Evolutionary conservation across 2,113 vertebrate species (phyloP), one percentile per base, ranked within the genome.

Genomic region (Paedocypris sp.): DNA sequence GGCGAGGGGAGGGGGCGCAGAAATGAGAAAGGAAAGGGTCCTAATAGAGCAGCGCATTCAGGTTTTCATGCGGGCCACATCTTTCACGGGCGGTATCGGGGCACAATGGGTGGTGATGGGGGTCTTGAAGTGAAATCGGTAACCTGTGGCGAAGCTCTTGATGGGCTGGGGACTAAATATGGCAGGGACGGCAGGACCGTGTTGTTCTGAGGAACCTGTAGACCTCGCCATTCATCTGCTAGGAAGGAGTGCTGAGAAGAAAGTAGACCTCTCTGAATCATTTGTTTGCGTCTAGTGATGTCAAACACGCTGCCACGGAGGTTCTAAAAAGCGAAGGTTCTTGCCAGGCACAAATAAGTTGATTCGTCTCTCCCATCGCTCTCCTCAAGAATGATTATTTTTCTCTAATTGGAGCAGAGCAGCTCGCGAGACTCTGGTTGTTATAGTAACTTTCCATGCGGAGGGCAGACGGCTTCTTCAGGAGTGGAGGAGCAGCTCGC

Each of bases 341-440:
- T n/a, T n/a, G n/a, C 50, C 68, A 66, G 67, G 53, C 32, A 39
- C 38, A 43, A 26, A 57, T 56, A 57, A 57, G 16, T 47, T 4
- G 61, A 62, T 43, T 73, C 73, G 54, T 41, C 42, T 47, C 64
- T 32, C 50, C 57, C 38, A 5, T 28, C 6, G 7, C 13, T 50
- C 10, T 41, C 73, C 71, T 73, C 77, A 62, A 62, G 39, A 70
- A 76, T 84, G 79, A 83, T 84, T 81, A 76, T 77, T 75, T 82
- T 82, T 77, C n/a, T n/a, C n/a, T 82, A 84, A 85, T 85, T 85
- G 81, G 80, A 75, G 66, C 62, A 3, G 41, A 49, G 61, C 45
- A 78, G 77, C 80, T 64, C 62, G 67, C 78, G 78, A 80, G 80
- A 80, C 75, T 50, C 65, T 71, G 76, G 83, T 85, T 87, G 82